Conservation (phyloP, 2,888 invertebrate genomes). For the Metalampra italica region DNA sequence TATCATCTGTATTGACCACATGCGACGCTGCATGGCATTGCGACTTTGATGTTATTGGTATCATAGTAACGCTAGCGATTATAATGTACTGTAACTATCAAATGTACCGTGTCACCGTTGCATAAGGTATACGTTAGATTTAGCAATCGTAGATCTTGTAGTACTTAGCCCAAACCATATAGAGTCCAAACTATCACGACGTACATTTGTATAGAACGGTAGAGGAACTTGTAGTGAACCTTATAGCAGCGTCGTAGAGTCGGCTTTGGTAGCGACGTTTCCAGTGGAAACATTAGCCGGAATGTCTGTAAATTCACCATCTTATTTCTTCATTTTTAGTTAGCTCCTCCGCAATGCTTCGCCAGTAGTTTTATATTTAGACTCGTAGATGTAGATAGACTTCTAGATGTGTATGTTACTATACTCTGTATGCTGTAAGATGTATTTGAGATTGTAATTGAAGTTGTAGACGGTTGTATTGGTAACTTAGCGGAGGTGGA, state of each 20-base stretch:
- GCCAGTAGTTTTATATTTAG: conserved; percentile 38
- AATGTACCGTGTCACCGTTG: not conserved
- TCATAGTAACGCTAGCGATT: conserved; percentile 5
- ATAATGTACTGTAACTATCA: not conserved
- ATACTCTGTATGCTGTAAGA: not conserved
- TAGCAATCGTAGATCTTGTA: conserved; percentile 4
- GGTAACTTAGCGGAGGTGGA: not conserved
- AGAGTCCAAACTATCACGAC: conserved; percentile 25
- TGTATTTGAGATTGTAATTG: not conserved
- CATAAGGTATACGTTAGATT: conserved; percentile 3
- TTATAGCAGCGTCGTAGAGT: conserved; percentile 39
- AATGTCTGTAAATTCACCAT: conserved; percentile 72
- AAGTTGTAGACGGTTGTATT: not conserved
- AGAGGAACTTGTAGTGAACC: conserved; percentile 32
- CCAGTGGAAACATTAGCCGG: conserved; percentile 58
- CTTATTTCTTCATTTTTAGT: conserved; percentile 75
- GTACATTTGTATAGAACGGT: conserved; percentile 43
- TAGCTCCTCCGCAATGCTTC: conserved; percentile 68
- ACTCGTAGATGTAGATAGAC: conserved; percentile 14
- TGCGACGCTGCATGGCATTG: conserved; percentile 40
- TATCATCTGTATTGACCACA: conserved; percentile 47
- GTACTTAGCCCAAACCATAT: conserved; percentile 24
- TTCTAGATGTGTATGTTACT: not conserved
- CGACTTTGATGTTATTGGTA: conserved; percentile 19
- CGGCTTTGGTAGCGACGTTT: conserved; percentile 28